Percentiles rank a stretch among this genome's conserved stretches.
Evolutionary conservation across 2,113 vertebrate genomes (phyloP).

Genomic region (Junco hyemalis): DNA sequence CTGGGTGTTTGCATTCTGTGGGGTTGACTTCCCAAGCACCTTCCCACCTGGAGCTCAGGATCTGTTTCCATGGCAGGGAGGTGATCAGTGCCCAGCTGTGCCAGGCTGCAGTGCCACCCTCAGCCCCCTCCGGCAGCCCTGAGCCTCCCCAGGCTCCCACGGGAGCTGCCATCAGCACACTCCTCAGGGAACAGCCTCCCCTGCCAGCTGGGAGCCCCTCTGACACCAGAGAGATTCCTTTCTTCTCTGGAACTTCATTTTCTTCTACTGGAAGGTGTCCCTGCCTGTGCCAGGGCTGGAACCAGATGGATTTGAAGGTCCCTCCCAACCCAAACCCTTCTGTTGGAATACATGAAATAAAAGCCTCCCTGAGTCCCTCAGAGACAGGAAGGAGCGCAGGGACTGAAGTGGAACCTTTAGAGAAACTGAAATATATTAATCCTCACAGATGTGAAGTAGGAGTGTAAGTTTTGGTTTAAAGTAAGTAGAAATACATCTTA

Average conservation of each 20-base stretch:
- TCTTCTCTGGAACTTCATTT: background rate
- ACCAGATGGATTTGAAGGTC: too few relatives aligned
- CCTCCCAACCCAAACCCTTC: background rate
- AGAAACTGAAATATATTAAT: background rate
- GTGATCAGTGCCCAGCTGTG: background rate
- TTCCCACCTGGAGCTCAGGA: background rate
- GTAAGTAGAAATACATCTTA: background rate
- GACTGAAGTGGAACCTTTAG: background rate
- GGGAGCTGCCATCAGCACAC: fast-evolving
- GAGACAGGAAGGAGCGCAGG: background rate
- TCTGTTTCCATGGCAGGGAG: background rate
- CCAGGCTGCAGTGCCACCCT: background rate
- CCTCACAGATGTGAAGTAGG: background rate
- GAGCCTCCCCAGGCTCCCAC: background rate
- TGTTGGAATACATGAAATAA: background rate
- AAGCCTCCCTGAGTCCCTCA: background rate
- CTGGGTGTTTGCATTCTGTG: background rate
- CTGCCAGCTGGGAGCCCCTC: fast-evolving
- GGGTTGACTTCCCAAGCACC: too few relatives aligned
- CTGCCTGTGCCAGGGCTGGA: background rate
- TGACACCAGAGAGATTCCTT: too few relatives aligned
- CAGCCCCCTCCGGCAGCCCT: background rate
- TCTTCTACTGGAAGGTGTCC: background rate
- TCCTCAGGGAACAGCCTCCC: too few relatives aligned
- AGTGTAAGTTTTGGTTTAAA: background rate